Base-by-base conservation (phyloP, 2,113 vertebrate species). In the Lamprologus lemairii region DNA sequence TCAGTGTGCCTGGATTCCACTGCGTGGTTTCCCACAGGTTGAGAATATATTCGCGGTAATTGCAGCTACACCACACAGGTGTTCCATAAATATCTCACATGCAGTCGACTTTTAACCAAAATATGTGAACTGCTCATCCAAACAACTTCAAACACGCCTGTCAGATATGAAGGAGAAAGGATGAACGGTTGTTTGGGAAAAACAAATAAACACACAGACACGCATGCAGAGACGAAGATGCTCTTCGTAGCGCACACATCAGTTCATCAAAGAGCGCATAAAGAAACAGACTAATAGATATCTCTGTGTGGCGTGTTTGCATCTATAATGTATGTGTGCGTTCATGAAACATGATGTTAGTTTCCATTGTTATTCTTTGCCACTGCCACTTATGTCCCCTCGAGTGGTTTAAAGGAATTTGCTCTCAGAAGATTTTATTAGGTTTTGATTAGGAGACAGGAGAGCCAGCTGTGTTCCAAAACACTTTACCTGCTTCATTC, bases 381-480 rank as follows among this genome's bases (percentile, higher is more conserved):
- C 86, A 63, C 80, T 81, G 82, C 45, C 80, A 47, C 63, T 92
- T 68, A 89, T 87, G 73, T 57, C 87, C 68, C 47, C 28, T n/a
- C 11, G 35, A 82, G 49, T 83, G 84, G 55, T 91, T 93, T 86
- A 55, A 75, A 51, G 82, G 85, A 90, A 86, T 53, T 19, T 3
- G 7, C 54, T 79, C 47, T 49, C 71, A 78, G 88, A 88, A 86
- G 86, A 49, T 89, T 90, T 92, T 80, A 90, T 95, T 87, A 89
- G 91, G 89, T 82, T 86, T 75, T 94, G 90, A 95, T 94, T 84
- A 84, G 86, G 81, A 88, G 89, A 82, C 83, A 87, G 80, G 83
- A 82, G 80, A 84, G 58, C 87, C 93, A 92, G 92, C 93, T 93
- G 93, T 82, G 89, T 54, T 92, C 90, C 89, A 90, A 55, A 85